Percentiles rank a stretch among this genome's conserved stretches.
phyloP scores from a whole-genome alignment of 1,140 invertebrate species.

The Antheraea pernyi region DNA sequence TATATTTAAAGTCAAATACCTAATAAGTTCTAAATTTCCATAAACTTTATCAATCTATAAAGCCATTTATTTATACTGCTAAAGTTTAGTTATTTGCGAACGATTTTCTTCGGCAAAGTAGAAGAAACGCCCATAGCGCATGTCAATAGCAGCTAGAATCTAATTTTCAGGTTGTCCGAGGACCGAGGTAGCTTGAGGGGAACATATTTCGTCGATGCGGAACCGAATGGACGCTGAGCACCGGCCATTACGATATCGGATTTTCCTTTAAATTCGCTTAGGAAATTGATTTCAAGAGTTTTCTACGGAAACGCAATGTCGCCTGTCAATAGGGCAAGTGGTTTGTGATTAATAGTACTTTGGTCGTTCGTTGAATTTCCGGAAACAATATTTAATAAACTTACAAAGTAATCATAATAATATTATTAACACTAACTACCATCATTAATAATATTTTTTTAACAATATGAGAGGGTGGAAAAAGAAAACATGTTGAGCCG shows the following conservation, averaged over 20 bases:
- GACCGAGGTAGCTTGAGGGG: conserved; percentile 33
- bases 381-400: neutral
- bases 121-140: conserved; percentile 14
- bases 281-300: conserved; percentile 66
- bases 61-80: no score
- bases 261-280: conserved; percentile 51
- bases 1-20: no score
- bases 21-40: neutral
- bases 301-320: conserved; percentile 39
- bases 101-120: neutral
- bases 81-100: neutral
- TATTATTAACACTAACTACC: no score
- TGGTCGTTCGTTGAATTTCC: neutral
- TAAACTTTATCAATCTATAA: neutral
- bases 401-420: no score
- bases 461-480: no score
- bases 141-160: conserved; percentile 47
- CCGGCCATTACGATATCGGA: conserved; percentile 38
- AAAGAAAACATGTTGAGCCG: no score
- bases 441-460: no score
- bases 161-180: conserved; percentile 57
- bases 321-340: conserved; percentile 39
- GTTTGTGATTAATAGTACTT: conserved; percentile 40
- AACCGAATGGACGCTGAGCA: conserved; percentile 6
- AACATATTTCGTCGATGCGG: conserved; percentile 20